Evolutionary conservation across 2,888 invertebrate species (phyloP).

Genomic region (Sympetrum striolatum): DNA sequence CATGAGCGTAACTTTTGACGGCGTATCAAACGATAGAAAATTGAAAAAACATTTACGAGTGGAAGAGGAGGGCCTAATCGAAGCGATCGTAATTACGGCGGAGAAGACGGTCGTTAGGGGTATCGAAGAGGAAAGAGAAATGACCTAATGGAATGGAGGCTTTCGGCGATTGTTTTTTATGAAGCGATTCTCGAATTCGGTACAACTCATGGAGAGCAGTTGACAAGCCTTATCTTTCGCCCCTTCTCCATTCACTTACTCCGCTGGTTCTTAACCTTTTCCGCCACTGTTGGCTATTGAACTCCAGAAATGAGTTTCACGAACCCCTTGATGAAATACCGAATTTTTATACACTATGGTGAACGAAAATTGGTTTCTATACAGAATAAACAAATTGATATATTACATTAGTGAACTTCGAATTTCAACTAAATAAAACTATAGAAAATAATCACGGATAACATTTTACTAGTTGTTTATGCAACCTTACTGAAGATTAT

Average conservation of each 20-base stretch:
- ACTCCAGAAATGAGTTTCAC: no score
- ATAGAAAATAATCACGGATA: no score
- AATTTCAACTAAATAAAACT: no score
- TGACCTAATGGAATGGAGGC: not conserved
- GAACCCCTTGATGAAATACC: no score
- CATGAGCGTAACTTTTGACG: not conserved
- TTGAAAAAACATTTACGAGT: conserved; percentile 43
- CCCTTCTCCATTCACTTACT: not conserved
- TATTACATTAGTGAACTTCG: no score
- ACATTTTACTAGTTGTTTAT: no score
- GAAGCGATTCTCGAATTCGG: not conserved
- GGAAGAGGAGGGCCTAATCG: conserved; percentile 3
- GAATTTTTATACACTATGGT: no score
- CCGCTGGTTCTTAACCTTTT: not conserved
- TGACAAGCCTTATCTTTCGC: not conserved
- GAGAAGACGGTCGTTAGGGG: not conserved
- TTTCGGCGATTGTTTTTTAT: no score
- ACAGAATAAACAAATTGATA: no score
- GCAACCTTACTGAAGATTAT: no score
- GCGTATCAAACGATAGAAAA: conserved; percentile 38
- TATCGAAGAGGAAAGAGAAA: conserved; percentile 20
- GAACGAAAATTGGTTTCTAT: no score
- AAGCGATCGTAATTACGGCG: not conserved
- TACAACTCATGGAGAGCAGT: not conserved
- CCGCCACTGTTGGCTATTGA: no score